Evolutionary conservation across 1,140 invertebrate genomes (phyloP).

Genomic region (Hylaeus anthracinus): DNA sequence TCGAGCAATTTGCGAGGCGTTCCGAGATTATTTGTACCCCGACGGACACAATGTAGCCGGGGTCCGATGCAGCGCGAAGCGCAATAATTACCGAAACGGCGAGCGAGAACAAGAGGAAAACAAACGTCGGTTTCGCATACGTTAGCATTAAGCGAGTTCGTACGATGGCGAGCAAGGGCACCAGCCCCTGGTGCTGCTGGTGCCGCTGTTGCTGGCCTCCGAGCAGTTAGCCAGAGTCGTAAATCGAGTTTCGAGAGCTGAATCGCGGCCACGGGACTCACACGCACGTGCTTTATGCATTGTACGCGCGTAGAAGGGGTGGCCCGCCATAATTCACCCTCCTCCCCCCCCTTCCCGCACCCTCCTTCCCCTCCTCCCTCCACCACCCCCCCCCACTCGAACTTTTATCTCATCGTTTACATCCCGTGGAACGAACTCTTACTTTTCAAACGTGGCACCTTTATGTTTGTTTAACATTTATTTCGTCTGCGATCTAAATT

Average conservation of each 20-base stretch:
- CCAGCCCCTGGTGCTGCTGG: not conserved
- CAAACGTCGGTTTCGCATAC: slow-evolving; percentile 13
- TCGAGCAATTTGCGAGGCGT: not conserved
- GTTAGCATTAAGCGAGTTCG: slow-evolving; percentile 16
- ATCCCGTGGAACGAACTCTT: slow-evolving; percentile 6
- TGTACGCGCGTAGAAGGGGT: slow-evolving; percentile 49
- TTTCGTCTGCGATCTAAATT: not conserved
- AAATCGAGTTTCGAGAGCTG: slow-evolving; percentile 58
- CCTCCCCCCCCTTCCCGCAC: slow-evolving; percentile 9
- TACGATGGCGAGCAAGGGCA: slow-evolving; percentile 9
- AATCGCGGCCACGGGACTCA: slow-evolving; percentile 41
- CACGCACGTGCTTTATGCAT: slow-evolving; percentile 35
- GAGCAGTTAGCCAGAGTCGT: slow-evolving; percentile 53
- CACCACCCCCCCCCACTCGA: slow-evolving; percentile 18
- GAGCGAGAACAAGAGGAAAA: not conserved
- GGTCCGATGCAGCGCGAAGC: not conserved
- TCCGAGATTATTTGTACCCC: slow-evolving; percentile 10
- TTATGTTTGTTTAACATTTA: slow-evolving; percentile 20
- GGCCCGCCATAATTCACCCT: slow-evolving; percentile 48
- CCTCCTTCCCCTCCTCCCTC: slow-evolving; percentile 26
- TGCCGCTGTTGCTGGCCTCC: not conserved
- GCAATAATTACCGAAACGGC: slow-evolving; percentile 5
- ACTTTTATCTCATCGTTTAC: slow-evolving; percentile 31
- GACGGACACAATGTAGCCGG: not conserved
- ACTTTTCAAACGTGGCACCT: not conserved